Evolutionary conservation across 2,113 vertebrate species (phyloP).

Genomic region (Noturus placidus): DNA sequence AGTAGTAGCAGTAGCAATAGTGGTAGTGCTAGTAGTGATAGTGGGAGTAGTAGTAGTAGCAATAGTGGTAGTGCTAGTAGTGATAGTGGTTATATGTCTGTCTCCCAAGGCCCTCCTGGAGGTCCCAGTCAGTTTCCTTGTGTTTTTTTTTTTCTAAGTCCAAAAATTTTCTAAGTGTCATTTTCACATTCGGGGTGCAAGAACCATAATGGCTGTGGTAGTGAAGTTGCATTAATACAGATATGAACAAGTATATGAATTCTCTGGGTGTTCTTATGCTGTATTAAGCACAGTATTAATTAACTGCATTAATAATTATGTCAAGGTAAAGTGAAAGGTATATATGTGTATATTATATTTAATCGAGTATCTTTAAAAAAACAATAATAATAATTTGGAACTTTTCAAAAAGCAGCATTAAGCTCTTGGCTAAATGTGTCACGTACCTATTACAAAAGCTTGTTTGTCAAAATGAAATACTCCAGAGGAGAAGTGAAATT

Average conservation of each 20-base stretch:
- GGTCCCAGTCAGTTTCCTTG: no score
- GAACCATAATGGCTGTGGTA: no score
- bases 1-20: no score
- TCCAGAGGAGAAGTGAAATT: constrained; percentile 47
- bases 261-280: neutral
- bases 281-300: neutral
- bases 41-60: no score
- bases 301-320: neutral
- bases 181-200: no score
- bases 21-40: no score
- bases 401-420: neutral
- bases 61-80: no score
- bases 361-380: neutral
- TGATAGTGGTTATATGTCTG: no score
- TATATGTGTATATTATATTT: neutral
- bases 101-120: no score
- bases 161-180: no score
- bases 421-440: neutral
- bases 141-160: no score
- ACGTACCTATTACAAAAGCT: neutral
- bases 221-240: neutral
- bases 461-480: constrained; percentile 12
- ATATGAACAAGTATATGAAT: neutral
- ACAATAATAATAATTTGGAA: neutral
- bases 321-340: neutral